These are phyloP conservation scores for Dryobates pubescens DNA, from an alignment of 2,797 vertebrate species.

Conservation along the genomic window DNA sequence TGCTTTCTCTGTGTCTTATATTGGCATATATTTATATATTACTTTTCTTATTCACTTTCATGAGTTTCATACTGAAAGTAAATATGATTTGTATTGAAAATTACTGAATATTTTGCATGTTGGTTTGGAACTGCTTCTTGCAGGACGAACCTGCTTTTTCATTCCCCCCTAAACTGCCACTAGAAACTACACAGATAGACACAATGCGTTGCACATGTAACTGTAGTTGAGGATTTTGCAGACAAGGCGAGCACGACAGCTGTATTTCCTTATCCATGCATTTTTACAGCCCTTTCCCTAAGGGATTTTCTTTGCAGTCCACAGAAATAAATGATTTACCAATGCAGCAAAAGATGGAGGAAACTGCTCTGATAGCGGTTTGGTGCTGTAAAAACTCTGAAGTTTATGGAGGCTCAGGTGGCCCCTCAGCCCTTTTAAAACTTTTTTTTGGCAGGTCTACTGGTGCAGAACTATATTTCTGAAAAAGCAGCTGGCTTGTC, in stretches of 20 bases:
- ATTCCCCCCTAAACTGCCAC: rapidly evolving
- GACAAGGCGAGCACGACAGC: not conserved
- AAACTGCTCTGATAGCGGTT: not conserved
- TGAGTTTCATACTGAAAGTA: not conserved
- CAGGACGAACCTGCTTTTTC: not conserved
- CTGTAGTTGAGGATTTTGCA: not conserved
- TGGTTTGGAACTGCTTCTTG: not conserved
- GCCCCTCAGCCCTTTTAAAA: constrained; percentile 66
- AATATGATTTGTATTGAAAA: not conserved
- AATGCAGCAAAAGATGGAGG: constrained; percentile 39
- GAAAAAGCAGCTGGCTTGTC: constrained; percentile 38
- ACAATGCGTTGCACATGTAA: not conserved
- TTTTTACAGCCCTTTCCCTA: constrained; percentile 13
- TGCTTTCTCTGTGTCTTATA: not conserved
- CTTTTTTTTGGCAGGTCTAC: constrained; percentile 49
- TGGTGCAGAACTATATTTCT: constrained; percentile 28
- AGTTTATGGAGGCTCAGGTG: constrained; percentile 63
- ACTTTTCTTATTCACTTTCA: not conserved
- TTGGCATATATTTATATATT: not conserved
- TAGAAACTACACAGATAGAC: not conserved
- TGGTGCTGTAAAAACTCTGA: constrained; percentile 41
- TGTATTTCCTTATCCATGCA: constrained; percentile 1
- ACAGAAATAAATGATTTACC: constrained; percentile 58
- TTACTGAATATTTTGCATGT: not conserved
- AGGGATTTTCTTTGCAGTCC: not conserved